Evolutionary conservation across 2,797 vertebrate species (phyloP), one percentile per base, ranked within the genome.

Genomic region (Alcedo quadribrachys): DNA sequence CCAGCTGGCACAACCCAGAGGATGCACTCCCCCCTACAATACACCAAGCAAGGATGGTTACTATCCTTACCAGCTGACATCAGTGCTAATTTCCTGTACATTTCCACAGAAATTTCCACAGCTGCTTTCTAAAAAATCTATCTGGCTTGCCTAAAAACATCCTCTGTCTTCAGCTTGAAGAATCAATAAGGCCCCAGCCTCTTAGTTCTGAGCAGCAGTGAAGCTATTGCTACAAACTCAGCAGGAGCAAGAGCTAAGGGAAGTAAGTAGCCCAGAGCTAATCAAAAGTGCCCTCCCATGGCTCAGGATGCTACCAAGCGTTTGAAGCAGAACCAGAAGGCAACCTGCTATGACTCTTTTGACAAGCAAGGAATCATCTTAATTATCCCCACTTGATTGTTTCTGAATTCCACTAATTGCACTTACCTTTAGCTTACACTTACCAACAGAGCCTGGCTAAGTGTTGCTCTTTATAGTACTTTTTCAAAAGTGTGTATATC

Each of bases 231-330:
- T 87, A 76, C 8, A 9, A 87, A 62, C 94, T 60, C 94, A 95
- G 95, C 94, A 75, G 95, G 93, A 95, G 85, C 73, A 83, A 87
- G 74, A 83, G 92, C 51, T 15, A n/a, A 67, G 85, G 87, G 71
- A 83, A 85, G 76, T 75, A 94, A 90, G 94, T 85, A 95, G 85
- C 85, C 79, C 85, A 85, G 66, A 91, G 89, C 76, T 93, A 94
- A 95, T 96, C 89, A 95, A 60, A 96, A 92, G 85, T 94, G 93
- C 93, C 85, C 92, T 95, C 93, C 91, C 15, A 69, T 62, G 85
- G 91, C 85, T 95, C 91, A 83, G 76, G 85, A 93, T 91, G 94
- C 33, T 91, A 89, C 82, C 89, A 93, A 91, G 85, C 81, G 92
- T 91, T 89, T 93, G 79, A 83, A 89, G 87, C 69, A 81, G 79